Conservation (phyloP, 2,888 invertebrate species). For the Protodeltote pygarga region DNA sequence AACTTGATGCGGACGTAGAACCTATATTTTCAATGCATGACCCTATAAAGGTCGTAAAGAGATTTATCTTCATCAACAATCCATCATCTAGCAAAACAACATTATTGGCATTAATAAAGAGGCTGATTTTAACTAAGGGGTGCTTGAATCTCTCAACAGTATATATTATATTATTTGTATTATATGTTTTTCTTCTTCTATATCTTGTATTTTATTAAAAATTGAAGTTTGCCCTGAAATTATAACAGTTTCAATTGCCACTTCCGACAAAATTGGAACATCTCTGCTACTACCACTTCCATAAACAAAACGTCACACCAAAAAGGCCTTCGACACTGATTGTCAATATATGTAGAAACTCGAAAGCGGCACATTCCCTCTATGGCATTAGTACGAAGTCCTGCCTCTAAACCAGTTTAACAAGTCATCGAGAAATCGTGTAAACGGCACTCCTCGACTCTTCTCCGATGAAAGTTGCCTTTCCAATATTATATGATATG, state of each 20-base stretch:
- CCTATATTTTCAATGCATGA: slow-evolving; percentile 4
- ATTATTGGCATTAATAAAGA: no score
- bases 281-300: slow-evolving; percentile 14
- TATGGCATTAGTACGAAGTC: slow-evolving; percentile 70
- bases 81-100: no score
- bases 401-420: slow-evolving; percentile 55
- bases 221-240: no score
- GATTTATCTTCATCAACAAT: no score
- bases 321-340: slow-evolving; percentile 43
- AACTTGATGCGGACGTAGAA: slow-evolving; percentile 9
- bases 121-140: no score
- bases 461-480: slow-evolving; percentile 72
- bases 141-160: no score
- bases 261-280: slow-evolving; percentile 5
- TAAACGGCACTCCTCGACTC: slow-evolving; percentile 64
- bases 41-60: no score
- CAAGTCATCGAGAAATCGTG: slow-evolving; percentile 81
- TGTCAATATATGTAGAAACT: slow-evolving; percentile 34
- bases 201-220: no score
- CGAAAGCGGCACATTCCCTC: slow-evolving; percentile 75
- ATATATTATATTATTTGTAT: no score
- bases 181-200: no score
- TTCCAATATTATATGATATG: slow-evolving; percentile 64
- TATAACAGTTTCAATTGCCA: no score
- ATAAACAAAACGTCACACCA: slow-evolving; percentile 15